Percentiles rank a stretch among this genome's conserved stretches.
Evolutionary conservation across 2,888 invertebrate species (phyloP).

Genomic region (Drosophila robusta): DNA sequence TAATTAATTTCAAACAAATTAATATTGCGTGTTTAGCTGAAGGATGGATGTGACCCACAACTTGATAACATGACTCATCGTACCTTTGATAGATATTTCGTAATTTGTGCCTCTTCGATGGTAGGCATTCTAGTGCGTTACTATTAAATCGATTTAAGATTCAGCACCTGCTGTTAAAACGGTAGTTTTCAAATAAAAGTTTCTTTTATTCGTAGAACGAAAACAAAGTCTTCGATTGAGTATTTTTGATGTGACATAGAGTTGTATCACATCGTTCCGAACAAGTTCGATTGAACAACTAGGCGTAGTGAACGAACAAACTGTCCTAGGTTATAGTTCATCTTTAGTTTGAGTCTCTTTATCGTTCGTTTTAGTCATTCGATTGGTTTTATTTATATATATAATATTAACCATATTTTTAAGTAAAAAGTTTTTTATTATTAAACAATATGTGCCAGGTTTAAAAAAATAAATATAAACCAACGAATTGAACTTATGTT

Average conservation of each 20-base stretch:
- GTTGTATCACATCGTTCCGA: no score
- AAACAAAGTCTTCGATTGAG: constrained; percentile 57
- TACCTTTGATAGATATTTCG: constrained; percentile 86
- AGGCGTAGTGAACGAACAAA: no score
- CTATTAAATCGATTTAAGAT: constrained; percentile 17
- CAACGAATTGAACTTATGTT: no score
- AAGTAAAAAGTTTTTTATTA: no score
- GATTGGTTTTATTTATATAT: background rate
- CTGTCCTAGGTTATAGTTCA: no score
- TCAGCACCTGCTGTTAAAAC: constrained; percentile 11
- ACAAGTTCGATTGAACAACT: background rate
- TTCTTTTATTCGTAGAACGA: constrained; percentile 36
- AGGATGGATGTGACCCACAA: constrained; percentile 14
- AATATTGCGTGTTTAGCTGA: constrained; percentile 20
- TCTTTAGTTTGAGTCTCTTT: no score
- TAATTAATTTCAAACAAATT: constrained; percentile 36
- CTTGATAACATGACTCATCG: constrained; percentile 62
- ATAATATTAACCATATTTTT: background rate
- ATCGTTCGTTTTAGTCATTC: background rate
- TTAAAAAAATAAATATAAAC: no score
- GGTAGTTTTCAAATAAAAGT: constrained; percentile 9
- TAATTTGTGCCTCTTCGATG: constrained; percentile 86
- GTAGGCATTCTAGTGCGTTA: constrained; percentile 64
- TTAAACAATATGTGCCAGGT: no score
- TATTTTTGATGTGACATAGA: constrained; percentile 20